Evolutionary conservation across 2,113 vertebrate genomes (phyloP).

Genomic region (Dolichotis patagonum): DNA sequence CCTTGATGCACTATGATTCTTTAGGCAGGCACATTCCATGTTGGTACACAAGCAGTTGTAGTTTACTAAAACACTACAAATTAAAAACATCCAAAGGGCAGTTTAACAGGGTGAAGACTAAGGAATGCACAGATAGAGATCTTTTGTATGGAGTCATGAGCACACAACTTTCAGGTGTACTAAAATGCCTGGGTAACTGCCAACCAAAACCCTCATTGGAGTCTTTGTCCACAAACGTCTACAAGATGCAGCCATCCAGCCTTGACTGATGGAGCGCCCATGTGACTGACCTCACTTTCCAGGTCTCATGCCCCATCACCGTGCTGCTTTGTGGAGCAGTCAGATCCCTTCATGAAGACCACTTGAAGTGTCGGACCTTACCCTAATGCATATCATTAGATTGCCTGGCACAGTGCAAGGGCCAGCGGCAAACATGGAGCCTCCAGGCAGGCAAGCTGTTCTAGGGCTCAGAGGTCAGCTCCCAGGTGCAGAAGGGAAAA

Average conservation of each 20-base stretch:
- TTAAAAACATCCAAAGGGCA: neutral
- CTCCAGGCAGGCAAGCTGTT: neutral
- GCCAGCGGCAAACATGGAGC: too few species aligned
- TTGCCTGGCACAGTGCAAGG: neutral
- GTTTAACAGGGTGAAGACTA: neutral
- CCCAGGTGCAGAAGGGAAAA: neutral
- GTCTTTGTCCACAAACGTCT: neutral
- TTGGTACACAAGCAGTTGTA: neutral
- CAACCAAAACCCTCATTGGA: neutral
- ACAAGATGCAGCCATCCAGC: fast-evolving
- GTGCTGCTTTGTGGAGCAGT: fast-evolving
- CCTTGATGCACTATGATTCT: neutral
- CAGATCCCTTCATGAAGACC: neutral
- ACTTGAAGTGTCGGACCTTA: neutral
- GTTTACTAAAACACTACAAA: neutral
- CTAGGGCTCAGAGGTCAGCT: neutral
- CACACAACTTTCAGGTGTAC: neutral
- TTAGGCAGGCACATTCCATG: too few species aligned
- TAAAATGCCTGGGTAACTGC: neutral
- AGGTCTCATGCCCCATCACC: neutral
- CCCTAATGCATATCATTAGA: neutral
- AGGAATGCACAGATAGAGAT: fast-evolving
- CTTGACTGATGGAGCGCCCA: neutral
- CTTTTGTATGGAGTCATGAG: too few species aligned
- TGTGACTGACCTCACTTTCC: neutral